phyloP scores from a whole-genome alignment of 2,113 vertebrate genomes.

The Toxostoma redivivum region DNA sequence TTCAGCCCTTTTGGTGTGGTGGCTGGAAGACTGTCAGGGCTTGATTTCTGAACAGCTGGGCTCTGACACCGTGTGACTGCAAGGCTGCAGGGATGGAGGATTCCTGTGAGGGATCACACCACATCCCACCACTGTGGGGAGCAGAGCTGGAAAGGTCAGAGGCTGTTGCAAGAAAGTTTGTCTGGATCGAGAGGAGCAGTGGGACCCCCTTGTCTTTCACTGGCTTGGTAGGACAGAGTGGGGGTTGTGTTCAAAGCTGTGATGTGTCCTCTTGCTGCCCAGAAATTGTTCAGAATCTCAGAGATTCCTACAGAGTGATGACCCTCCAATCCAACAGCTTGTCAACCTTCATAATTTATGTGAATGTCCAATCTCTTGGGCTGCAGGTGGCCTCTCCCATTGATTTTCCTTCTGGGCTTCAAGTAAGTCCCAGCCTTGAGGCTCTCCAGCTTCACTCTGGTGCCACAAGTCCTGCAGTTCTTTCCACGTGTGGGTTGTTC shows the following conservation, averaged over 20 bases:
- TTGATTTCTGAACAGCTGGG: background rate
- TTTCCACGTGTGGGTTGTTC: accelerated
- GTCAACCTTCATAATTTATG: background rate
- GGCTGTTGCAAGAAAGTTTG: background rate
- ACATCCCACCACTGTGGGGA: accelerated
- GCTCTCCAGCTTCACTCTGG: background rate
- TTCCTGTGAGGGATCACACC: background rate
- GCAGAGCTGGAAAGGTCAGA: background rate
- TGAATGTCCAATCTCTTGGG: background rate
- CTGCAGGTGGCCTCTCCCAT: background rate
- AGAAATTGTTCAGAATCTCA: background rate
- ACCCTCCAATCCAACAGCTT: background rate
- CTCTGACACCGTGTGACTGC: background rate
- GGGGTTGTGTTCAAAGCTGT: background rate
- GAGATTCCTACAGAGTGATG: background rate
- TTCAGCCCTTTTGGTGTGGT: background rate
- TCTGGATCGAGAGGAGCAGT: background rate
- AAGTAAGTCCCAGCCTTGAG: background rate
- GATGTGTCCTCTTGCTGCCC: accelerated
- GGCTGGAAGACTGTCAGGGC: background rate
- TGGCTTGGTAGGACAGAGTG: background rate
- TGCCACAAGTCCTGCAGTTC: background rate
- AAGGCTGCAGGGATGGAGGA: background rate
- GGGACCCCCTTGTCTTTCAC: background rate
- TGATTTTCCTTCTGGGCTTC: background rate